phyloP scores from a whole-genome alignment of 1,140 invertebrate species.

The Lepeophtheirus salmonis region DNA sequence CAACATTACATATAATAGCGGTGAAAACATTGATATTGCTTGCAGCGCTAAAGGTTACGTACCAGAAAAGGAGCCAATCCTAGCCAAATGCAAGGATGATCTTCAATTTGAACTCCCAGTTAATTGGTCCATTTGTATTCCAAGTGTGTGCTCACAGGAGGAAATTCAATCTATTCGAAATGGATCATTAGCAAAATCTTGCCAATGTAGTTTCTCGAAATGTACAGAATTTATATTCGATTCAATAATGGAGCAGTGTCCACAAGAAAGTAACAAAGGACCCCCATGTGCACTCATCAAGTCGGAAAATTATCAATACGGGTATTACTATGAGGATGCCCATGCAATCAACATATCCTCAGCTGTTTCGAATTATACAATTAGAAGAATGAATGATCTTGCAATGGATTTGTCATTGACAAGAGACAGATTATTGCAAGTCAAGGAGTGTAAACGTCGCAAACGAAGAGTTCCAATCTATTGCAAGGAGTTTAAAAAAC shows the following conservation, averaged over 20 bases:
- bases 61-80: neutral
- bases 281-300: neutral
- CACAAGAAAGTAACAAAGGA: neutral
- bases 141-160: neutral
- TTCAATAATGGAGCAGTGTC: neutral
- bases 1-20: neutral
- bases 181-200: neutral
- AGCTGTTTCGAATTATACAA: neutral
- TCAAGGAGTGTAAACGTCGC: neutral
- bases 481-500: neutral
- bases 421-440: neutral
- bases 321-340: neutral
- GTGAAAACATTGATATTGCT: neutral
- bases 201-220: neutral
- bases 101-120: neutral
- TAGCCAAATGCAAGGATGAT: neutral
- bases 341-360: neutral
- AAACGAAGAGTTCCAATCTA: neutral
- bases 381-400: neutral
- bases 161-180: neutral
- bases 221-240: neutral
- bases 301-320: neutral
- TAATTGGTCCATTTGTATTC: neutral
- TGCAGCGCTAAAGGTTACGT: neutral
- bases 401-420: neutral